Percentiles rank a stretch among this genome's conserved stretches.
Conservation (phyloP, 2,113 vertebrate species). For the Hypomesus transpacificus region DNA sequence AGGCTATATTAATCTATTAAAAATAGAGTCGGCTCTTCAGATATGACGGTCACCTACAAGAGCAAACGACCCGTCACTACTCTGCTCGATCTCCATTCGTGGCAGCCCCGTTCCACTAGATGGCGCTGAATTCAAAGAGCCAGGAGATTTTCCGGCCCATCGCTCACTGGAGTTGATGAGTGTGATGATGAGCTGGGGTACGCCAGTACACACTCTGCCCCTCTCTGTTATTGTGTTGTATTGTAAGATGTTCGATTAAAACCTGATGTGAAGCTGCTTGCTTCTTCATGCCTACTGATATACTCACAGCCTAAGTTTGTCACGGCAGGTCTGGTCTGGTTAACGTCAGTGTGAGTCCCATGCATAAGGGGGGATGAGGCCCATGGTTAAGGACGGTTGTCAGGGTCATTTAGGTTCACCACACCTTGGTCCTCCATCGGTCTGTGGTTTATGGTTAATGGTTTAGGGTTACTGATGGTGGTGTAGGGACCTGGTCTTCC, state of each 20-base stretch:
- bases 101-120: constrained; percentile 27
- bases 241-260: no score
- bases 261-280: no score
- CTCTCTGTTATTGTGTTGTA: no score
- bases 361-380: not conserved
- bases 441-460: not conserved
- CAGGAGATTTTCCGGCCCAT: not conserved
- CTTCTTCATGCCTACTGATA: no score
- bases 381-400: not conserved
- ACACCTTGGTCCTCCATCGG: not conserved
- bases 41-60: no score
- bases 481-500: not conserved
- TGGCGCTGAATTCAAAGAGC: constrained; percentile 42
- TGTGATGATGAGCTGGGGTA: not conserved
- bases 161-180: not conserved
- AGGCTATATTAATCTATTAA: no score
- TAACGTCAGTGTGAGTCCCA: not conserved
- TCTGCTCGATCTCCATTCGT: not conserved
- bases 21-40: no score
- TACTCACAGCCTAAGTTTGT: no score
- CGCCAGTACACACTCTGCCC: no score
- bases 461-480: not conserved
- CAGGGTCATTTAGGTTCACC: constrained; percentile 3
- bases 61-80: no score
- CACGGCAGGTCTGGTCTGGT: not conserved